These are phyloP conservation scores for Rhagophthalmus giganteus DNA, from an alignment of 2,888 invertebrate species.

Conservation along the genomic window DNA sequence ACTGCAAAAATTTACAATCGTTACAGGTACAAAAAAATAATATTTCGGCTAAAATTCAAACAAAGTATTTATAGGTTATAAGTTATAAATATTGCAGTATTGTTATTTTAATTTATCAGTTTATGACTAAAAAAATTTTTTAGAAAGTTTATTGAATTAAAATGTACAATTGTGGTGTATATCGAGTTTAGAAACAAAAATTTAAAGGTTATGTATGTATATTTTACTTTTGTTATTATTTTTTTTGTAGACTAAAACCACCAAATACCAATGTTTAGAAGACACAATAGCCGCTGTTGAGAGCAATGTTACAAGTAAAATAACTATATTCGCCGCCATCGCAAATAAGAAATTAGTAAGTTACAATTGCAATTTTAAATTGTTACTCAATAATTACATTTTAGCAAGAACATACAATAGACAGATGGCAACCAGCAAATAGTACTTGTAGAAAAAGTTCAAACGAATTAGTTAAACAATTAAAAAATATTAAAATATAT, in stretches of 20 bases:
- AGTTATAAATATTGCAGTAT: background rate
- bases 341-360: slow-evolving; percentile 2
- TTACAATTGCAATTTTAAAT: background rate
- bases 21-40: slow-evolving; percentile 31
- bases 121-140: background rate
- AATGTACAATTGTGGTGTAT: background rate
- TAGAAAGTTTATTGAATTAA: background rate
- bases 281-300: background rate
- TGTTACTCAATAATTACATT: background rate
- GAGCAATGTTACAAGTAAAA: background rate
- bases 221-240: background rate
- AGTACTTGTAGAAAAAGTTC: background rate
- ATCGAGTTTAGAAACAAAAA: too few species aligned
- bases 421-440: background rate
- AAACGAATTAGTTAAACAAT: background rate
- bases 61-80: background rate
- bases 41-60: too few species aligned
- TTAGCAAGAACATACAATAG: background rate
- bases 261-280: background rate
- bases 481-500: background rate
- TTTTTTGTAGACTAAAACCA: slow-evolving; percentile 1
- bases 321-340: background rate
- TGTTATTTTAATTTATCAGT: background rate
- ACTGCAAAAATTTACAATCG: slow-evolving; percentile 26
- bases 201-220: too few species aligned